Evolutionary conservation across 2,113 vertebrate species (phyloP), one percentile per base, ranked within the genome.

Genomic region (Psophia crepitans): DNA sequence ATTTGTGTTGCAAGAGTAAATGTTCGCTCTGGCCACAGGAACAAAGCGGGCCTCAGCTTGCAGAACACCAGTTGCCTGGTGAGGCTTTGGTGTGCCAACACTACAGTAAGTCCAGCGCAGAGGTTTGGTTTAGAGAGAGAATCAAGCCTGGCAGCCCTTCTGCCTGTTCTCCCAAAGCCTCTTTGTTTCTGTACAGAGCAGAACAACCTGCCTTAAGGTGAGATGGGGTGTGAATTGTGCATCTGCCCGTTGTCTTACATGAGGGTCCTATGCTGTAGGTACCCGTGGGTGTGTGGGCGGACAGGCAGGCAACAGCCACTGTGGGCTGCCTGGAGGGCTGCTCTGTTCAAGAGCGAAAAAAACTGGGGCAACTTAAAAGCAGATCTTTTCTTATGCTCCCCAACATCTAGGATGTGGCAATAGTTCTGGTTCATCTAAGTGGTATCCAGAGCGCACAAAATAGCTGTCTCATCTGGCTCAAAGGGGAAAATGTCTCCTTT

Each of bases 21-120:
- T 0, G 1, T 49, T 89, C 3, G 6, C 44, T 48, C 63, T 64
- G 71, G 63, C 48, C 0, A 0, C 41, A 39, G 63, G 56, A 89
- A 30, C 61, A 76, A 78, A 76, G 57, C 1, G 0, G 22, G 51
- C 60, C 30, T 75, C 33, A 37, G 83, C 64, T 70, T 78, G 63
- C 39, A 49, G 69, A 84, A 4, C 33, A 28, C 12, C 30, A 32
- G 57, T 39, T 0, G 2, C 54, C 48, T 65, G 20, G 11, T 2
- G 7, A 56, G 58, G 41, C 57, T 48, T 82, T 53, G 43, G 8
- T 43, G 21, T 74, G 82, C 48, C 39, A 56, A 2, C 23, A 2
- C 43, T 32, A 21, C 14, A 0, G 17, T 22, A 57, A 48, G 44
- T 30, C 35, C 1, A 1, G 33, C 24, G 48, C 41, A 75, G 5